Conservation (phyloP, 2,797 vertebrate species). For the Meriones psammophilus region DNA sequence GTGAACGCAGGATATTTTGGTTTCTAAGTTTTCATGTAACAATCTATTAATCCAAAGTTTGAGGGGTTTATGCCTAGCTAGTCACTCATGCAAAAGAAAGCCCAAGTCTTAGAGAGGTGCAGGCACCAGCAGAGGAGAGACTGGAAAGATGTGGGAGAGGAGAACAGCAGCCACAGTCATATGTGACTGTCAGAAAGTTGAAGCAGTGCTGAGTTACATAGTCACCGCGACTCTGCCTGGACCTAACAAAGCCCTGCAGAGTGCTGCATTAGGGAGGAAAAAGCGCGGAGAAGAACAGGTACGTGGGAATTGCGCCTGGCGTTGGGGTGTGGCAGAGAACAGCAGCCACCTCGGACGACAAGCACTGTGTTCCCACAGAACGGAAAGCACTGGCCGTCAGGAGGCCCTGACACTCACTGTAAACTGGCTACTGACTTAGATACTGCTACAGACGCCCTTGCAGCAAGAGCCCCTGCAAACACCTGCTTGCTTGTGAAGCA, state of each 20-base stretch:
- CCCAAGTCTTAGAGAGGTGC: not conserved
- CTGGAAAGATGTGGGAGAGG: not conserved
- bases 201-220: not conserved
- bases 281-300: not conserved
- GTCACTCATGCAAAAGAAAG: not conserved
- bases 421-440: conserved; percentile 45
- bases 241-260: not conserved
- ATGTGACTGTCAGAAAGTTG: not conserved
- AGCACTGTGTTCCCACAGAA: not conserved
- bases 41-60: not conserved
- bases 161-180: not conserved
- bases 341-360: not conserved
- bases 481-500: not conserved
- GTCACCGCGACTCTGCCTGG: conserved; percentile 7
- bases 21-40: conserved; percentile 20
- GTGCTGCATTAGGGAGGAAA: not conserved
- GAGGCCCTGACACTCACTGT: not conserved
- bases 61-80: not conserved
- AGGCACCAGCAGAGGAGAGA: not conserved
- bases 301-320: not conserved
- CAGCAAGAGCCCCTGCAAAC: not conserved
- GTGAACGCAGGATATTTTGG: conserved; percentile 28
- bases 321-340: not conserved
- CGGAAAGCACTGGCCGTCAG: conserved; percentile 49
- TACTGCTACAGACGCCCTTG: not conserved